These are phyloP conservation scores for Scyliorhinus canicula DNA, from an alignment of 2,797 vertebrate species.

Conservation along the genomic window DNA sequence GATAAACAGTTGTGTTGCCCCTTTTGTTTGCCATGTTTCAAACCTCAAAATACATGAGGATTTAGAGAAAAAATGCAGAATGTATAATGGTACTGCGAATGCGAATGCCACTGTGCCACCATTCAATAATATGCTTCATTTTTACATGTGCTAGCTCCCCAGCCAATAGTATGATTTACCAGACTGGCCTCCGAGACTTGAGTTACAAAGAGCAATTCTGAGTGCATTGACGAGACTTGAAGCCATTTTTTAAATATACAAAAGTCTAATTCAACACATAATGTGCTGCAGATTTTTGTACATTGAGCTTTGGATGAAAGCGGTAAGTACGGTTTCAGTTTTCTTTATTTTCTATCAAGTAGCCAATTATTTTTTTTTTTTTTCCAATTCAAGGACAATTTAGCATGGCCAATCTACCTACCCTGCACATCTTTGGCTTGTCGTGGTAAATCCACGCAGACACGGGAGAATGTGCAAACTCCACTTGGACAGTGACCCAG, in stretches of 20 bases:
- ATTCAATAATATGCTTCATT: background rate
- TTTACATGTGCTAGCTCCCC: background rate
- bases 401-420: too few species aligned
- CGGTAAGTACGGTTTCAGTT: background rate
- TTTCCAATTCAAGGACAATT: too few species aligned
- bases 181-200: background rate
- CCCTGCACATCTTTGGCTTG: too few species aligned
- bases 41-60: background rate
- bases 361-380: too few species aligned
- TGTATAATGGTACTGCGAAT: background rate
- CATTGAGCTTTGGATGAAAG: background rate
- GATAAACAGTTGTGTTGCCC: background rate
- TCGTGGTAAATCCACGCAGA: too few species aligned
- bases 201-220: background rate
- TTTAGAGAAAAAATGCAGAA: background rate
- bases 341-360: too few species aligned
- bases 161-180: background rate
- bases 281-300: background rate
- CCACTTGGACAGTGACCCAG: too few species aligned
- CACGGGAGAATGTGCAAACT: too few species aligned
- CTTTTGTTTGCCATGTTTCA: background rate
- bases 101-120: background rate
- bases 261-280: background rate
- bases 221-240: background rate
- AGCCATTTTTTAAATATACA: background rate